Conservation (phyloP, 2,797 vertebrate genomes). For the Scolopax rusticola region DNA sequence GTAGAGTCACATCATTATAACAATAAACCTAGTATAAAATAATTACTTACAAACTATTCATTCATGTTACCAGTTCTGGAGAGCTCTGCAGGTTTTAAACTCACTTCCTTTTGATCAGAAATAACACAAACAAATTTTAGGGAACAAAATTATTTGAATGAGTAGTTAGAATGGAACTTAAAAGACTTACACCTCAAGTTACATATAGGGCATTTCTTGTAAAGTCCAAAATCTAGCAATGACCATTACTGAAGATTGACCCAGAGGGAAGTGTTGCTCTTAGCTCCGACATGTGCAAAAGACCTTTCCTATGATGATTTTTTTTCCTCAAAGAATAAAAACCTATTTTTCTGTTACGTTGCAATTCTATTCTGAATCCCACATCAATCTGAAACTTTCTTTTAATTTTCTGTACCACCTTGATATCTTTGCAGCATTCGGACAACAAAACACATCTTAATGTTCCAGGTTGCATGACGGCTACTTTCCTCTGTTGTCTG, state of each 20-base stretch:
- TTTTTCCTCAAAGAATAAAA: background rate
- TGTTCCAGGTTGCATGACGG: background rate
- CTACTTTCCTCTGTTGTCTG: background rate
- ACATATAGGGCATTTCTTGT: background rate
- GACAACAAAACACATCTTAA: background rate
- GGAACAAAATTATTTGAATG: background rate
- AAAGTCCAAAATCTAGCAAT: background rate
- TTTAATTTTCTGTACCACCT: background rate
- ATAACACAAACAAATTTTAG: background rate
- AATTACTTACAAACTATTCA: background rate
- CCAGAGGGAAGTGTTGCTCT: background rate
- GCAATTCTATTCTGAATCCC: background rate
- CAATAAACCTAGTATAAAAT: background rate
- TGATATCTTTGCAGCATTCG: background rate
- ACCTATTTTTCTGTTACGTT: background rate
- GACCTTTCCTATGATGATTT: background rate
- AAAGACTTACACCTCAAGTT: background rate
- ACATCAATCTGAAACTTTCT: background rate
- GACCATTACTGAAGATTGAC: background rate
- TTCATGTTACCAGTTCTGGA: background rate
- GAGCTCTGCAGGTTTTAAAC: background rate
- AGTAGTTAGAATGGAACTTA: background rate
- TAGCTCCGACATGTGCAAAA: background rate
- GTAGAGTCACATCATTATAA: background rate
- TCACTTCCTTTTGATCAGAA: background rate